Evolutionary conservation across 2,888 invertebrate genomes (phyloP), one percentile per base, ranked within the genome.

Genomic region (Sminthurides aquaticus): DNA sequence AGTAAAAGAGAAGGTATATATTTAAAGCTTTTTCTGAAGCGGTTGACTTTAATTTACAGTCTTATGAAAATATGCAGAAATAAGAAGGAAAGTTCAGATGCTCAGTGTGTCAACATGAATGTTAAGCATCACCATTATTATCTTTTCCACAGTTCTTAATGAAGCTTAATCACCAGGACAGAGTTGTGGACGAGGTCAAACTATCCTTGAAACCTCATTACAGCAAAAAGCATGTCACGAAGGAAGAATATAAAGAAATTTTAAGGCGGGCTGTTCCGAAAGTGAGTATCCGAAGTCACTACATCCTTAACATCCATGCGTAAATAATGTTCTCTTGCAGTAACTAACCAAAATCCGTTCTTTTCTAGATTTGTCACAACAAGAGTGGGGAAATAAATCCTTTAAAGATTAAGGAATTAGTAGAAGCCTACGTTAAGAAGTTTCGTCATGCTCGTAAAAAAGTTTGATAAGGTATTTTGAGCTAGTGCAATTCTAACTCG

Each of bases 121-220:
- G n/a, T n/a, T n/a, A n/a, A n/a, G n/a, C n/a, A n/a, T n/a, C n/a
- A n/a, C n/a, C n/a, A n/a, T n/a, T 34, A 34, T 34, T 15, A 11
- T 34, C 11, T 29, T 34, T 28, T 55, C 77, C 76, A 26, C 76
- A 96, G 95, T 93, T 91, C 81, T 83, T 96, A 81, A 91, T 93
- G 80, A 97, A 97, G 81, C 81, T 96, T 76, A 95, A 96, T 81
- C 86, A 96, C 1, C 97, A 97, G 81, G 96, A 97, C 81, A 86
- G 96, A 75, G 96, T 98, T 59, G 94, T 96, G 60, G 96, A 97
- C 81, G 97, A 97, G 81, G 96, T 97, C 62, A 97, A 97, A 82
- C 82, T 92, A 76, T 92, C 93, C 73, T 83, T 98, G 74, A 96
- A 96, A 80, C 97, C 97, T 69, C 91, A 91, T 81, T 98, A 96